Evolutionary conservation across 2,113 vertebrate genomes (phyloP).

Genomic region (Alethe castanea): DNA sequence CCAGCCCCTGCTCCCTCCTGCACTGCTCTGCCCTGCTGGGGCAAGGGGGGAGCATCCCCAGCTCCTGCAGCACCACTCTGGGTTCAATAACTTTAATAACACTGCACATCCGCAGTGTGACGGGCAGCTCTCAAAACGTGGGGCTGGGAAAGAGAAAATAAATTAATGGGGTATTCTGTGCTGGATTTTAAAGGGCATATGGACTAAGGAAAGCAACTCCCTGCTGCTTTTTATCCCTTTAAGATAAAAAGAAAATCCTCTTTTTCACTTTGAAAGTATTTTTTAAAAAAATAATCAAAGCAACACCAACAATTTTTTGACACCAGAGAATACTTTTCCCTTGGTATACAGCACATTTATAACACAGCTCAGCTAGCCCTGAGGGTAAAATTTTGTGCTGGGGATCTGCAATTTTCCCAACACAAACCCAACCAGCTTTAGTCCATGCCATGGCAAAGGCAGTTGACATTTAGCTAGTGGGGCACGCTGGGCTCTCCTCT

Average conservation of each 20-base stretch:
- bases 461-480: not conserved
- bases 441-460: not conserved
- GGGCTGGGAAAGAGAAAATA: conserved; percentile 10
- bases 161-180: conserved; percentile 49
- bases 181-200: conserved; percentile 49
- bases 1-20: not conserved
- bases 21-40: not conserved
- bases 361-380: conserved; percentile 9
- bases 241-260: conserved; percentile 29
- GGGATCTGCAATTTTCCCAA: conserved; percentile 2
- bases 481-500: not conserved
- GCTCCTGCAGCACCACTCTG: not conserved
- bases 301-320: conserved; percentile 51
- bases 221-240: conserved; percentile 64
- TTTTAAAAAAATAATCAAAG: conserved; percentile 59
- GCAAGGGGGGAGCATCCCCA: not conserved
- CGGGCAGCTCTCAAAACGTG: not conserved
- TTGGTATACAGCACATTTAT: conserved; percentile 25
- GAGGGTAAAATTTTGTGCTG: not conserved
- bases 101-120: not conserved
- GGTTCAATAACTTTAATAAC: not conserved
- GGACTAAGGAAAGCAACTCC: conserved; percentile 49
- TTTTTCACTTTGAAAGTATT: conserved; percentile 70
- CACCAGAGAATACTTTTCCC: conserved; percentile 52
- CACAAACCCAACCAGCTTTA: not conserved